phyloP scores from a whole-genome alignment of 2,888 invertebrate species.

The Ptycholaimellus sp. region DNA sequence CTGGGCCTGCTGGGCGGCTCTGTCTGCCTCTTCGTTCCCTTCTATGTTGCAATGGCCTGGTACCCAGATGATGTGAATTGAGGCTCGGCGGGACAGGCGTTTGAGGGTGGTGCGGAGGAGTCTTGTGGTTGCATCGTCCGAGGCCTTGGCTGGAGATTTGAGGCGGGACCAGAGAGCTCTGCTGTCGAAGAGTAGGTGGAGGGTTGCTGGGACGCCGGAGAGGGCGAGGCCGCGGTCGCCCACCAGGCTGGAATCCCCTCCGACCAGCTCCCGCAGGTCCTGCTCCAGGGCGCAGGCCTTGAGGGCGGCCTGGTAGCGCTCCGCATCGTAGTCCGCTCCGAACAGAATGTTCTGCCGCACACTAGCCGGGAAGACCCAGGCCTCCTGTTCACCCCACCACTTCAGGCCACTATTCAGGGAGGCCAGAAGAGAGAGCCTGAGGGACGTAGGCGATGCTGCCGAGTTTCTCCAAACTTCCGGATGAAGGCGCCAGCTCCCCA shows the following conservation, averaged over 20 bases:
- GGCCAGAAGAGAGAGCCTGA: not conserved
- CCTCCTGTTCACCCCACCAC: constrained; percentile 36
- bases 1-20: too few species aligned
- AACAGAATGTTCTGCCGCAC: constrained; percentile 77
- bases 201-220: too few species aligned
- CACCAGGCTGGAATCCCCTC: constrained; percentile 56
- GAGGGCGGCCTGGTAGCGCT: constrained; percentile 27
- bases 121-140: too few species aligned
- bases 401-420: not conserved
- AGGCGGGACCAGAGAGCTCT: too few species aligned
- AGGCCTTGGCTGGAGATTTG: too few species aligned
- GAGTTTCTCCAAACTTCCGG: constrained; percentile 40
- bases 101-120: too few species aligned
- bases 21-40: too few species aligned
- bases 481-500: constrained; percentile 41
- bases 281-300: constrained; percentile 7
- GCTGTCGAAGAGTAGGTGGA: too few species aligned
- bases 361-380: constrained; percentile 49
- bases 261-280: constrained; percentile 51
- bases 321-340: constrained; percentile 41
- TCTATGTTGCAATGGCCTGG: too few species aligned
- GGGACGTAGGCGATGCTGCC: constrained; percentile 37
- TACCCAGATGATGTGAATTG: too few species aligned
- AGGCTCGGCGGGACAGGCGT: too few species aligned
- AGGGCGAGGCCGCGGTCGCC: constrained; percentile 62